Evolutionary conservation across 2,888 invertebrate genomes (phyloP).

Genomic region (Acanthosoma haemorrhoidale): DNA sequence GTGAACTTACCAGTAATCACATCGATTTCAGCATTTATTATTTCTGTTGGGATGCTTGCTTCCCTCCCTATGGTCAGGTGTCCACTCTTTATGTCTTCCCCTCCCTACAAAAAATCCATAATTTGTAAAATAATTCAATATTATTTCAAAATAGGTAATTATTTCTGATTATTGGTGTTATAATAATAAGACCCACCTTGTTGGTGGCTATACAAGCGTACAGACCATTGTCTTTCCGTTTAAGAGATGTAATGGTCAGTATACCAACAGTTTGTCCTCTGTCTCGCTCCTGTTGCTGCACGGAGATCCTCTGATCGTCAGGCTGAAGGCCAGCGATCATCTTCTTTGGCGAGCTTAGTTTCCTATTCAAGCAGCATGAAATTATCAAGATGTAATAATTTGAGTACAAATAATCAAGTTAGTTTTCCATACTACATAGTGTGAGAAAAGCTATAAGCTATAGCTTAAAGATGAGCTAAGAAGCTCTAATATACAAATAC

Average conservation of each 20-base stretch:
- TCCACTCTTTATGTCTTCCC: slow-evolving; percentile 67
- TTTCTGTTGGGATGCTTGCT: slow-evolving; percentile 63
- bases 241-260: slow-evolving; percentile 60
- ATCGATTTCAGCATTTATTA: slow-evolving; percentile 61
- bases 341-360: slow-evolving; percentile 58
- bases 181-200: slow-evolving; percentile 45
- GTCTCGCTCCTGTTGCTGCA: slow-evolving; percentile 55
- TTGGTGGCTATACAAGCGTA: slow-evolving; percentile 83
- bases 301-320: slow-evolving; percentile 61
- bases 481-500: slow-evolving; percentile 33
- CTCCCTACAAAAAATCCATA: slow-evolving; percentile 50
- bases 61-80: slow-evolving; percentile 75
- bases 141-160: not conserved
- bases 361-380: no score
- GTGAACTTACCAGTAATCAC: slow-evolving; percentile 53
- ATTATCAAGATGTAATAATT: no score
- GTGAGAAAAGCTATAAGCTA: no score
- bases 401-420: no score
- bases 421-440: no score
- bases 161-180: not conserved
- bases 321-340: slow-evolving; percentile 60
- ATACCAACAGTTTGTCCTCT: slow-evolving; percentile 60
- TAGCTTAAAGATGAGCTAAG: not conserved
- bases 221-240: slow-evolving; percentile 74
- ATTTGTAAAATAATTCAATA: not conserved